Evolutionary conservation across 2,113 vertebrate genomes (phyloP), one percentile per base, ranked within the genome.

Genomic region (Zosterops lateralis): DNA sequence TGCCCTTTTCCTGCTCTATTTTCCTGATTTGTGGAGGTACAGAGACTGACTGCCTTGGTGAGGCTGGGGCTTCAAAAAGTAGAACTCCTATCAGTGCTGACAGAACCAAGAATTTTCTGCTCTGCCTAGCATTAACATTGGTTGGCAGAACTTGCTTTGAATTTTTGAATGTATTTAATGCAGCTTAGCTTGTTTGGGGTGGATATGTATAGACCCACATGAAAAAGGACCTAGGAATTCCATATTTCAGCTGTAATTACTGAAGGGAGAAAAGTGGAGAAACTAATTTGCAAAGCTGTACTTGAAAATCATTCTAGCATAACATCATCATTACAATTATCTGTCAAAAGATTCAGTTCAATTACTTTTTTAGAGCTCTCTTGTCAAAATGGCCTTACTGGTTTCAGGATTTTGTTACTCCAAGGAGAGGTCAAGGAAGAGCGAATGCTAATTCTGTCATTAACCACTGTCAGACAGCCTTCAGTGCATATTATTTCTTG

Each of bases 301-400:
- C 93, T 97, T 96, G 81, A 96, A 97, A 97, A 95, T 78, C 94
- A 90, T 96, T 96, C 32, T 89, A 96, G 93, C 76, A 68, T 97
- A 96, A 84, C 90, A 92, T 97, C 93, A 95, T 96, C 84, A 92
- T 97, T 97, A 90, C 92, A 97, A 96, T 97, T 96, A 97, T 93
- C 92, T 97, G 90, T 97, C 90, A 95, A 90, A 97, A 96, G 86
- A 96, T 97, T 96, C 97, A 95, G 95, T 97, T 97, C 96, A 97
- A 93, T 97, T 97, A 97, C 71, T 74, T 96, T 95, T 87, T 89
- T 75, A 38, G 67, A 93, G 76, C 76, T 87, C 22, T 92, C 74
- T 95, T 96, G 84, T 97, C 94, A 97, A 92, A 92, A 95, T 97
- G 89, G 94, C 87, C 90, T 77, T 95, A 71, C 80, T 93, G 68